phyloP scores from a whole-genome alignment of 1,140 invertebrate genomes.

The Bemisia tabaci region DNA sequence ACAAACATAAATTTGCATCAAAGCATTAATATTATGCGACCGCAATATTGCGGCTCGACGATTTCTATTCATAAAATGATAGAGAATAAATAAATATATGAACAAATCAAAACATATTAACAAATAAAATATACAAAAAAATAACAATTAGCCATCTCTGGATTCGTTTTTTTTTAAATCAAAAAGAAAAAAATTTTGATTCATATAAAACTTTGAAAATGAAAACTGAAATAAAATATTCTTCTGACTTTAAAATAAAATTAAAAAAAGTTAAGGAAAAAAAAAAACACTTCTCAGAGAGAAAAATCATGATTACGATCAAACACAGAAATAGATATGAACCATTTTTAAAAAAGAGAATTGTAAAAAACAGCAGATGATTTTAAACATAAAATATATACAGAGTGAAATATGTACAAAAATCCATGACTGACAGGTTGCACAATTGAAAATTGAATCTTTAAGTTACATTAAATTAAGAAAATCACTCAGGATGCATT shows the following conservation, averaged over 20 bases:
- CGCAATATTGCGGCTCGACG: neutral
- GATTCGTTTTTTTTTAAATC: neutral
- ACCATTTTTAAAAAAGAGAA: no score
- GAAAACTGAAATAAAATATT: neutral
- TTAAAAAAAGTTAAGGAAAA: no score
- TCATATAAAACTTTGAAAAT: neutral
- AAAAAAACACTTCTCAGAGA: neutral
- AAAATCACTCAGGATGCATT: neutral
- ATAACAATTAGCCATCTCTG: neutral
- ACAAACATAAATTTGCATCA: no score
- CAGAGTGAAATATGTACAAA: no score
- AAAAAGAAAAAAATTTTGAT: neutral
- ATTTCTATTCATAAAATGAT: neutral
- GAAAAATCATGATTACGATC: no score
- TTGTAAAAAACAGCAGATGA: no score
- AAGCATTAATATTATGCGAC: neutral
- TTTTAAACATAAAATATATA: no score
- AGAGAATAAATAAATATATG: neutral
- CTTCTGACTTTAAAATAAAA: neutral
- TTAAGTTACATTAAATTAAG: neutral
- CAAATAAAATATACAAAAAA: constrained; percentile 1
- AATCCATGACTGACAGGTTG: no score
- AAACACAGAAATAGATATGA: no score
- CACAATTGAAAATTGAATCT: no score
- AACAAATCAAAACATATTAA: neutral